Conservation (phyloP, 1,140 invertebrate species). For the Drosophila prosaltans region DNA sequence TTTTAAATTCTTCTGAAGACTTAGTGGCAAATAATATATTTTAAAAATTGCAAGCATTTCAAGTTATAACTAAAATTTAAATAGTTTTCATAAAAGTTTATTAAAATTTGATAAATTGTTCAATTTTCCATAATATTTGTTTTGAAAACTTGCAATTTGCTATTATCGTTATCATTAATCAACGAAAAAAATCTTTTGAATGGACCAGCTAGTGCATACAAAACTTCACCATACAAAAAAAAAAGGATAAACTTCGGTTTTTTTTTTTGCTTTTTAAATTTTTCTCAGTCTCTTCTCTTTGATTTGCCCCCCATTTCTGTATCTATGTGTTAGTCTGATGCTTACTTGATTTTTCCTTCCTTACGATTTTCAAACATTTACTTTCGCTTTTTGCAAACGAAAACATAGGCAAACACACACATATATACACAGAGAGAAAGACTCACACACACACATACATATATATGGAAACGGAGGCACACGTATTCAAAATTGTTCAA, state of each 20-base stretch:
- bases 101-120: background rate
- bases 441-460: conserved; percentile 8
- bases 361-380: conserved; percentile 82
- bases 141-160: background rate
- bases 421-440: conserved; percentile 22
- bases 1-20: too few species aligned
- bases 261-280: conserved; percentile 21
- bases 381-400: conserved; percentile 77
- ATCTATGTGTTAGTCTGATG: conserved; percentile 38
- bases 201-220: conserved; percentile 1
- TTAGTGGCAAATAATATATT: too few species aligned
- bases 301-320: background rate
- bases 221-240: background rate
- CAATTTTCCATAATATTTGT: background rate
- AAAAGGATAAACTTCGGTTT: background rate
- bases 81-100: background rate
- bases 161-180: conserved; percentile 1
- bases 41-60: too few species aligned
- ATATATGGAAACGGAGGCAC: conserved; percentile 23
- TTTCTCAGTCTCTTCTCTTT: conserved; percentile 18
- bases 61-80: background rate
- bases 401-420: conserved; percentile 73
- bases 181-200: conserved; percentile 5
- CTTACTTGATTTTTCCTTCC: conserved; percentile 80
- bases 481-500: conserved; percentile 69